phyloP scores from a whole-genome alignment of 1,140 invertebrate species.

The Drosophila prosaltans region DNA sequence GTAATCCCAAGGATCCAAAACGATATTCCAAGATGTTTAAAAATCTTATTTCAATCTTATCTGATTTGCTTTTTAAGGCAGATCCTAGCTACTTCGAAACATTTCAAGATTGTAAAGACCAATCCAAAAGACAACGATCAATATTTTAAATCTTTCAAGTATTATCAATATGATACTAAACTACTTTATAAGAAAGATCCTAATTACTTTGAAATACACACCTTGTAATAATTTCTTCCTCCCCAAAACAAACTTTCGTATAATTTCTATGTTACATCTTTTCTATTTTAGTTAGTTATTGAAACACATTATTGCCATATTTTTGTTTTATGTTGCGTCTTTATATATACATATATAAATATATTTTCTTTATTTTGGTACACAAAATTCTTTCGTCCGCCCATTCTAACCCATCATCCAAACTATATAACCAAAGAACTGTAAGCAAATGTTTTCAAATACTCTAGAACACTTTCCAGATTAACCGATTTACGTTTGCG shows the following conservation, averaged over 20 bases:
- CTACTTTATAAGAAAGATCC: neutral
- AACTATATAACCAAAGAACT: slow-evolving; percentile 53
- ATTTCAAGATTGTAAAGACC: no score
- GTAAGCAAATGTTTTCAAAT: slow-evolving; percentile 77
- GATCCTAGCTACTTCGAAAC: no score
- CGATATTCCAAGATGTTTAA: no score
- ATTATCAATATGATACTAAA: no score
- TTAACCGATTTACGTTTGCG: slow-evolving; percentile 89
- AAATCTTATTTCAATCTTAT: no score
- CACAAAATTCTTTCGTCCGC: slow-evolving; percentile 83
- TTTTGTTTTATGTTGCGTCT: slow-evolving; percentile 65
- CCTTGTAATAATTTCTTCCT: slow-evolving; percentile 5
- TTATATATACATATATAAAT: slow-evolving; percentile 28
- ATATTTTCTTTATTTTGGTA: slow-evolving; percentile 64
- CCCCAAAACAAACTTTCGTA: slow-evolving; percentile 24
- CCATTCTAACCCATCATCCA: slow-evolving; percentile 82
- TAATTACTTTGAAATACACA: slow-evolving; percentile 12
- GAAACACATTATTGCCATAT: slow-evolving; percentile 32
- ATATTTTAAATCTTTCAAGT: no score
- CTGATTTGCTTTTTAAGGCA: no score
- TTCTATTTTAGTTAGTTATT: slow-evolving; percentile 41
- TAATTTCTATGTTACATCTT: slow-evolving; percentile 37
- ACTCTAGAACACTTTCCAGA: slow-evolving; percentile 84
- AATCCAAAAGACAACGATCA: no score
- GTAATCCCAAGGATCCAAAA: no score